Percentiles rank a stretch among this genome's conserved stretches.
These are phyloP conservation scores for Autographa pulchrina DNA, from an alignment of 2,888 invertebrate species.

Conservation along the genomic window DNA sequence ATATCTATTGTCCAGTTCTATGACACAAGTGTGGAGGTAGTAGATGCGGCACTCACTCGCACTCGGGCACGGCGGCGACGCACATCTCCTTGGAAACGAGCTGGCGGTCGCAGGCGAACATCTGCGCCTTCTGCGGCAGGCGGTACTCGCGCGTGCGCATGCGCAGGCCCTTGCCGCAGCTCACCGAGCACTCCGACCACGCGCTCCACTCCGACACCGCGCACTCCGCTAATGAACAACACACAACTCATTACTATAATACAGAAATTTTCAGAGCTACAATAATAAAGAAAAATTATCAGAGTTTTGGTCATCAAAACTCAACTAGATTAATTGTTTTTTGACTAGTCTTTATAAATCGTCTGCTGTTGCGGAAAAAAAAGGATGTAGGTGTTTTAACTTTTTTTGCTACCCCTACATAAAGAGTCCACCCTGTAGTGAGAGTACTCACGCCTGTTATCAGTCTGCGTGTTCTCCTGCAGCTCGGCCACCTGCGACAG, in stretches of 20 bases:
- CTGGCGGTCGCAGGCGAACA: slow-evolving; percentile 92
- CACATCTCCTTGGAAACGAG: slow-evolving; percentile 97
- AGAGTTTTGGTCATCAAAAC: too few relatives aligned
- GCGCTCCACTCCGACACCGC: slow-evolving; percentile 92
- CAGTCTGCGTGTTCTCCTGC: slow-evolving; percentile 92
- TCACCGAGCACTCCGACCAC: slow-evolving; percentile 95
- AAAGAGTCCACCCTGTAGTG: too few relatives aligned
- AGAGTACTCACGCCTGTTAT: slow-evolving; percentile 90
- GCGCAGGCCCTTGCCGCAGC: slow-evolving; percentile 96
- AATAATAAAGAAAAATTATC: too few relatives aligned
- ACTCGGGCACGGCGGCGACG: slow-evolving; percentile 93
- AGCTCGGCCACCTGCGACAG: slow-evolving; percentile 90
- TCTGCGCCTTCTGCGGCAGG: slow-evolving; percentile 92
- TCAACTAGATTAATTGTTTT: too few relatives aligned
- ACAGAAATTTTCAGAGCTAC: too few relatives aligned
- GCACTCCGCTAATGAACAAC: slow-evolving; percentile 93
- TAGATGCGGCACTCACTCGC: slow-evolving; percentile 89
- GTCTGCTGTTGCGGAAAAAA: too few relatives aligned
- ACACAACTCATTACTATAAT: neutral
- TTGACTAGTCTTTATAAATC: too few relatives aligned
- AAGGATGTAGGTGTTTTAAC: too few relatives aligned
- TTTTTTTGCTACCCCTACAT: too few relatives aligned
- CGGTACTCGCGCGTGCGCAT: slow-evolving; percentile 93
- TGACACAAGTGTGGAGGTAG: neutral
- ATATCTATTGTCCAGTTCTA: too few relatives aligned